Evolutionary conservation across 1,140 invertebrate species (phyloP), one percentile per base, ranked within the genome.

Genomic region (Augochlora pura): DNA sequence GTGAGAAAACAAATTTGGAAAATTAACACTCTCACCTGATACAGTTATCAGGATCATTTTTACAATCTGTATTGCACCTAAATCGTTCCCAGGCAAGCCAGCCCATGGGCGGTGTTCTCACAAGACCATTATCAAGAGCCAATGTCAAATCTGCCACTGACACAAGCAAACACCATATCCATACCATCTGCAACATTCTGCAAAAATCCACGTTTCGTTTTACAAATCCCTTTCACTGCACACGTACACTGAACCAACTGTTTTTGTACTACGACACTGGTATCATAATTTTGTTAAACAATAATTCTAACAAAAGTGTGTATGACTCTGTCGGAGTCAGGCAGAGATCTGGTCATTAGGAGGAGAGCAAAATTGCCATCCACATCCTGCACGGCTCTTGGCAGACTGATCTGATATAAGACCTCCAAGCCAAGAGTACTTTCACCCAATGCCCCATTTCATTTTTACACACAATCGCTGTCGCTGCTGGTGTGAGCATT

Each of bases 11-110:
- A 25, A 25, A 42, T 9, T 18, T 12, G 14, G 14, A 39, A 64
- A 12, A 67, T n/a, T 0, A 49, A 39, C 3, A 38, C 27, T 68
- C 88, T 93, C 90, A 98, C 97, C 97, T 98, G 87, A 98, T 98
- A 93, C 97, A 98, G 91, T 98, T 97, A 76, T 98, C 96, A 60
- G 97, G 97, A 94, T 98, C 97, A 92, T 96, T 96, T 87, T 96
- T 95, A 91, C 98, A 99, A 92, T 99, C 97, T 4, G 96, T 98
- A 89, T 98, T 98, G 90, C 98, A 99, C 71, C 97, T 94, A 91
- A 98, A 99, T 80, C 97, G 92, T 87, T 98, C 97, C 98, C 98
- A 99, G 38, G 97, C 96, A 79, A 99, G 94, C 98, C 98, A 99
- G 49, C 95, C 95, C 96, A 96, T 96, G 0, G 97, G 97, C 27